Percentiles rank a stretch among this genome's conserved stretches.
These are phyloP conservation scores for Coremacera marginata DNA, from an alignment of 2,888 invertebrate species.

Conservation along the genomic window DNA sequence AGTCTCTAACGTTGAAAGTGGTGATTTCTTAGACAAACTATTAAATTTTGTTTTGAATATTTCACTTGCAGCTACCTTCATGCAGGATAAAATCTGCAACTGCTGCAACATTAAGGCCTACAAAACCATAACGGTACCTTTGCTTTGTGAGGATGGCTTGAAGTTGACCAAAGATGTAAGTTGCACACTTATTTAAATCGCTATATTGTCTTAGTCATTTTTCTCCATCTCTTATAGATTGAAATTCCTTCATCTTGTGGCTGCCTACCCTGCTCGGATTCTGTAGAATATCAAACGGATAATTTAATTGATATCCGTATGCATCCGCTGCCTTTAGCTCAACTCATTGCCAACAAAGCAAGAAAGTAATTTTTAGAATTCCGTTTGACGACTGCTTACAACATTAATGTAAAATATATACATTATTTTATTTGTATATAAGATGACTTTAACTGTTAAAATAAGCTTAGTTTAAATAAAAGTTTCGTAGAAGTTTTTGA, in stretches of 20 bases:
- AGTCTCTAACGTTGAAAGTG: constrained; percentile 55
- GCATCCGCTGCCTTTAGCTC: constrained; percentile 33
- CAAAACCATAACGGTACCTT: constrained; percentile 58
- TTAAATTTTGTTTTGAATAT: not conserved
- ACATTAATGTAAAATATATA: not conserved
- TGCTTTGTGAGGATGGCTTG: constrained; percentile 71
- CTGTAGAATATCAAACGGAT: constrained; percentile 45
- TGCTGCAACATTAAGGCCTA: constrained; percentile 72
- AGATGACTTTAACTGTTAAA: too few relatives aligned
- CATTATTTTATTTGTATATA: not conserved
- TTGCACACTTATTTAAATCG: not conserved
- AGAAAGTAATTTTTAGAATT: not conserved
- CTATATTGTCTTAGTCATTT: not conserved
- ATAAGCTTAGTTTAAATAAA: too few relatives aligned
- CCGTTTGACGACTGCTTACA: not conserved
- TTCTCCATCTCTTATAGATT: constrained; percentile 51
- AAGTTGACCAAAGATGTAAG: constrained; percentile 51
- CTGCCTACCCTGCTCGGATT: constrained; percentile 58
- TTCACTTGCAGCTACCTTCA: constrained; percentile 70
- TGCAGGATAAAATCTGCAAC: constrained; percentile 73
- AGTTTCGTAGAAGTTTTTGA: not conserved
- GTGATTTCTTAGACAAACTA: not conserved
- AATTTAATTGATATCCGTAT: constrained; percentile 48
- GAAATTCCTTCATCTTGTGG: constrained; percentile 63
- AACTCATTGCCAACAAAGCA: not conserved